These are phyloP conservation scores for Chloropsis cyanopogon DNA, from an alignment of 2,113 vertebrate genomes.

Conservation along the genomic window DNA sequence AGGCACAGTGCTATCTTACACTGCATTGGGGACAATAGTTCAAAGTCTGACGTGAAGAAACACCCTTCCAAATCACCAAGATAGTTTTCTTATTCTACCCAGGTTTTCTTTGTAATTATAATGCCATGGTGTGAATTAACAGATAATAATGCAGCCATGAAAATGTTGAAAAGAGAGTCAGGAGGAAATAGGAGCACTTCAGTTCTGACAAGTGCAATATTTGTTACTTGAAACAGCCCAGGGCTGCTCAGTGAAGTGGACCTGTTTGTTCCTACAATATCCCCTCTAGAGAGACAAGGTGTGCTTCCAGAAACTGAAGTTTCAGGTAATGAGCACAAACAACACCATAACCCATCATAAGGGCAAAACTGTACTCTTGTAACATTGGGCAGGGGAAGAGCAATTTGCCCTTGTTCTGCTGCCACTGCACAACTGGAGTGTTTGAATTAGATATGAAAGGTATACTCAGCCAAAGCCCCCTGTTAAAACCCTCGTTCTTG, in stretches of 20 bases:
- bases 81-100: background rate
- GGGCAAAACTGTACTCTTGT: background rate
- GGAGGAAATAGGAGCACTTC: background rate
- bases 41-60: background rate
- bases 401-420: background rate
- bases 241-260: background rate
- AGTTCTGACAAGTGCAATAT: background rate
- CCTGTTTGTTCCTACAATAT: background rate
- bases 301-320: background rate
- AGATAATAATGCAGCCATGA: background rate
- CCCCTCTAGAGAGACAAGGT: background rate
- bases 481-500: background rate
- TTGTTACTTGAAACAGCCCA: background rate
- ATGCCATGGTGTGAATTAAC: background rate
- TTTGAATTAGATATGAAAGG: background rate
- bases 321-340: background rate
- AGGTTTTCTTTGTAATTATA: background rate
- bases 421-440: background rate
- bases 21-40: background rate
- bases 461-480: background rate
- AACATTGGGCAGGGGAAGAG: background rate
- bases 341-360: rapidly evolving
- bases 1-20: background rate
- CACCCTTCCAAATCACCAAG: background rate
- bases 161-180: background rate